These are phyloP conservation scores for Dasyornis broadbenti DNA, from an alignment of 2,113 vertebrate species.

Conservation along the genomic window DNA sequence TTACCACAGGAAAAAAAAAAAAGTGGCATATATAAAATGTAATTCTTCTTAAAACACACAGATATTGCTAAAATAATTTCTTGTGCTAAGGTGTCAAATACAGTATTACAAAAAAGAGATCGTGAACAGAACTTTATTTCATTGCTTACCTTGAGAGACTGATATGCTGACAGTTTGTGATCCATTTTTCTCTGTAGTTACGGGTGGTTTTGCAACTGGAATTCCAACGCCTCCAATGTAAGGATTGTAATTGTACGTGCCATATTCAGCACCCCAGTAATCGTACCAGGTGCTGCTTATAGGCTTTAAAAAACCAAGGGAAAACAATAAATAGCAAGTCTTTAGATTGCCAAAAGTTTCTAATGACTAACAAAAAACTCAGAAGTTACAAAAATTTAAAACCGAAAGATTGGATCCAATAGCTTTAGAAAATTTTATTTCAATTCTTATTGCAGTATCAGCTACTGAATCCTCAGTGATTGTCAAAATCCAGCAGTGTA, in stretches of 20 bases:
- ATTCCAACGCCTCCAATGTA: conserved; percentile 95
- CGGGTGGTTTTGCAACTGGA: conserved; percentile 89
- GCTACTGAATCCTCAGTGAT: not conserved
- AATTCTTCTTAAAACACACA: not conserved
- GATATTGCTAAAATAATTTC: not conserved
- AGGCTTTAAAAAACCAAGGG: conserved; percentile 71
- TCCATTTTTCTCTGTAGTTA: conserved; percentile 87
- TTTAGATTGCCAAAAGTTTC: not conserved
- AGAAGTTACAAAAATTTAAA: not conserved
- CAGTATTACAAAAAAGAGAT: not conserved
- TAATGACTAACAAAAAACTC: not conserved
- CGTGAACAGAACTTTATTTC: not conserved
- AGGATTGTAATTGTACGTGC: conserved; percentile 95
- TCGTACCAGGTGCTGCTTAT: conserved; percentile 99
- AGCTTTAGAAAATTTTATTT: not conserved
- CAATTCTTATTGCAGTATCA: not conserved
- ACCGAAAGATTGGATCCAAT: not conserved
- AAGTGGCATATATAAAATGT: not conserved
- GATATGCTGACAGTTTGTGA: conserved; percentile 93
- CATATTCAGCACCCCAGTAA: conserved; percentile 98
- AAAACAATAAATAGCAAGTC: not conserved
- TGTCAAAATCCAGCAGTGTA: not conserved
- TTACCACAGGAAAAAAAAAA: not conserved
- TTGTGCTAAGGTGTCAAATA: not conserved
- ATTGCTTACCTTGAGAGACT: conserved; percentile 88